Conservation (phyloP, 2,888 invertebrate species). For the Aphidoletes aphidimyza region DNA sequence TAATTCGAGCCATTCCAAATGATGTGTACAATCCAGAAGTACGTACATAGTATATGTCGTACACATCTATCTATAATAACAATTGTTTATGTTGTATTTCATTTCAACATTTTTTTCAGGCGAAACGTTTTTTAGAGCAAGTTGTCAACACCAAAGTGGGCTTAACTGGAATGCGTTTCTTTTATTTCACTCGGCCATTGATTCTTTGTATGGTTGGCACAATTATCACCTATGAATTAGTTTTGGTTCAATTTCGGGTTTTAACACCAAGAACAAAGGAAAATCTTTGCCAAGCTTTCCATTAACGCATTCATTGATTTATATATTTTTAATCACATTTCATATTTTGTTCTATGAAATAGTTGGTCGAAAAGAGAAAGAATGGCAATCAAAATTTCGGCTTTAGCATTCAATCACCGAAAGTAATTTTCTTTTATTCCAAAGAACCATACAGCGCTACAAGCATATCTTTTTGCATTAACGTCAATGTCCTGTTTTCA, state of each 20-base stretch:
- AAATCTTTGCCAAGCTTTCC: not conserved
- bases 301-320: too few relatives aligned
- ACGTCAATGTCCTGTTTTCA: too few relatives aligned
- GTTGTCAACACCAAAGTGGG: constrained; percentile 67
- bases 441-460: too few relatives aligned
- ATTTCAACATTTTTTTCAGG: too few relatives aligned
- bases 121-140: constrained; percentile 68
- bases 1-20: constrained; percentile 43
- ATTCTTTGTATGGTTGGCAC: constrained; percentile 63
- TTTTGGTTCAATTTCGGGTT: constrained; percentile 39
- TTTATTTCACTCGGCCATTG: constrained; percentile 67
- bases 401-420: too few relatives aligned
- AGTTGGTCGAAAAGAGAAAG: too few relatives aligned
- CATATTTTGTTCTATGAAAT: too few relatives aligned
- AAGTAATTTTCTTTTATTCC: too few relatives aligned
- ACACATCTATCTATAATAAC: not conserved
- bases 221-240: constrained; percentile 53
- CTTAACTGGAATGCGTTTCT: constrained; percentile 69
- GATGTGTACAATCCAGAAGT: constrained; percentile 26
- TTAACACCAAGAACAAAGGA: constrained; percentile 21
- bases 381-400: too few relatives aligned
- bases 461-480: too few relatives aligned
- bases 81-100: too few relatives aligned
- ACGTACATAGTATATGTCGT: not conserved
- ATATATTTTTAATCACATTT: too few relatives aligned